phyloP scores from a whole-genome alignment of 2,113 vertebrate species.

The Toxostoma redivivum region DNA sequence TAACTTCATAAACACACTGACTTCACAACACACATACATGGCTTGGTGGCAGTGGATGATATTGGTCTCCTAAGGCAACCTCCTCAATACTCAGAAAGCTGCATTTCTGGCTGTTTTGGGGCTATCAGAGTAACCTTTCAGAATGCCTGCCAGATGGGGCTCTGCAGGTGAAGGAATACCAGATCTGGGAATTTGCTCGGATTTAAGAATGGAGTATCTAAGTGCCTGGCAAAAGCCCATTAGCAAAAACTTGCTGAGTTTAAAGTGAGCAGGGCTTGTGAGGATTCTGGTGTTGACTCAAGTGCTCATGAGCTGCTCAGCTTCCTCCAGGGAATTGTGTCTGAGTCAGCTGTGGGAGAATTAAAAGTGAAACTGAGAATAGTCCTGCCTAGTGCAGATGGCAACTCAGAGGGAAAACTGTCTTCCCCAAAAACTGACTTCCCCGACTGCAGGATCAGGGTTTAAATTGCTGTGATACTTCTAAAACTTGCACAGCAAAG shows the following conservation, averaged over 20 bases:
- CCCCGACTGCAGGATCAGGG: not conserved
- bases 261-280: not conserved
- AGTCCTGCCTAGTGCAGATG: not conserved
- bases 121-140: not conserved
- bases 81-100: not conserved
- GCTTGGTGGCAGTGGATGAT: not conserved
- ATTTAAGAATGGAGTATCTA: not conserved
- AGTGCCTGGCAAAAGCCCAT: fast-evolving
- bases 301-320: not conserved
- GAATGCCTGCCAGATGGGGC: fast-evolving
- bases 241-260: not conserved
- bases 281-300: not conserved
- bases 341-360: constrained; percentile 7
- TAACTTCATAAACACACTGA: not conserved
- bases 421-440: not conserved
- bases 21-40: fast-evolving
- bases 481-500: not conserved
- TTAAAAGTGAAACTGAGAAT: constrained; percentile 30
- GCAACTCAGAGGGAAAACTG: not conserved
- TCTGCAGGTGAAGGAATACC: not conserved
- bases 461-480: not conserved
- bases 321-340: not conserved
- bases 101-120: not conserved
- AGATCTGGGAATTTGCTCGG: not conserved
- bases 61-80: not conserved